Conservation (phyloP, 1,140 invertebrate genomes). For the Saxidomus purpurata region DNA sequence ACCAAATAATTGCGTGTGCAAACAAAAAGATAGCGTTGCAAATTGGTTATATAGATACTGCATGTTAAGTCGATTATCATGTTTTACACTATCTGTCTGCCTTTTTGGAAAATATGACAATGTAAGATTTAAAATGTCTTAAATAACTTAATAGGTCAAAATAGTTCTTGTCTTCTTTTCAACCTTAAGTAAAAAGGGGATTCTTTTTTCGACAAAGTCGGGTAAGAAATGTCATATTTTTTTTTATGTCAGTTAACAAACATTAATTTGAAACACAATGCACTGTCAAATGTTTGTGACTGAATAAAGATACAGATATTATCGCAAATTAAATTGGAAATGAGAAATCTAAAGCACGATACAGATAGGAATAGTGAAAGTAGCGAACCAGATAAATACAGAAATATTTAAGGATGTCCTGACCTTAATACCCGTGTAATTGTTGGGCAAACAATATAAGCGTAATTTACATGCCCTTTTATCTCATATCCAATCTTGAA, state of each 20-base stretch:
- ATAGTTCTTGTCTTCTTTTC: no score
- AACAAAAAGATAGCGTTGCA: not conserved
- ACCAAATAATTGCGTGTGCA: not conserved
- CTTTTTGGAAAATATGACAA: not conserved
- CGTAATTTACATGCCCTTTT: not conserved
- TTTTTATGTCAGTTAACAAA: no score
- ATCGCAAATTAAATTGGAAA: not conserved
- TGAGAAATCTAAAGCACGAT: no score
- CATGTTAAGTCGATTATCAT: not conserved
- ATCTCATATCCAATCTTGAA: slow-evolving; percentile 22
- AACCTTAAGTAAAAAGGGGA: no score
- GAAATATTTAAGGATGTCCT: not conserved
- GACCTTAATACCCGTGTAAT: slow-evolving; percentile 16
- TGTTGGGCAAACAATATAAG: slow-evolving; percentile 24
- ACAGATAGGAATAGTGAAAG: no score
- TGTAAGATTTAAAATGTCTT: not conserved
- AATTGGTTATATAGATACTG: not conserved
- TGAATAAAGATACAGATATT: not conserved
- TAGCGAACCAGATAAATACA: no score
- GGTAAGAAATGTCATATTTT: no score
- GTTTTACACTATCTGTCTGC: not conserved
- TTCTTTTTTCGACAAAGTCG: no score
- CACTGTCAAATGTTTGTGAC: no score
- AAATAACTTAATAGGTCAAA: no score
- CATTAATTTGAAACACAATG: no score